Evolutionary conservation across 2,797 vertebrate species (phyloP).

Genomic region (Bucorvus abyssinicus): DNA sequence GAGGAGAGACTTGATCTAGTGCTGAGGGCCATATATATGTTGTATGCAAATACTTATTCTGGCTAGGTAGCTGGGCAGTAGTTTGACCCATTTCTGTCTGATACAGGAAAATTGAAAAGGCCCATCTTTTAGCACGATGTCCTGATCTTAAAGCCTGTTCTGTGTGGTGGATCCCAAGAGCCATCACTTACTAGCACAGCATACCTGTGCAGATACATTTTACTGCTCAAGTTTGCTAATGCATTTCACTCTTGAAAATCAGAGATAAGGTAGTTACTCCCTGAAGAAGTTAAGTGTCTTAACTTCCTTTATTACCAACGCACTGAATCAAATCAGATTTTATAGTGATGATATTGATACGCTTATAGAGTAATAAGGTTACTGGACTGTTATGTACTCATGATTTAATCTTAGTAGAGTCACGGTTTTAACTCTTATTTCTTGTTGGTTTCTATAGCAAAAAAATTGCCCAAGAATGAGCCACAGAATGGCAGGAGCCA

Average conservation of each 20-base stretch:
- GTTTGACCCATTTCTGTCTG: neutral
- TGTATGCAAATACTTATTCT: neutral
- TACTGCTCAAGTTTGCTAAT: neutral
- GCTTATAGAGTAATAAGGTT: neutral
- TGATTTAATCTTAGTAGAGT: neutral
- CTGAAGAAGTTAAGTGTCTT: neutral
- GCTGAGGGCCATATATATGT: neutral
- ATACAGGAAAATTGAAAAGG: too few species aligned
- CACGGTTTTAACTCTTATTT: constrained; percentile 28
- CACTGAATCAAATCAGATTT: neutral
- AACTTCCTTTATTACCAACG: neutral
- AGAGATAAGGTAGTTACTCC: neutral
- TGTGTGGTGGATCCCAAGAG: neutral
- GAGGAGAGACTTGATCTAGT: neutral
- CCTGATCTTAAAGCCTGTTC: neutral
- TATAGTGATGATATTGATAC: neutral
- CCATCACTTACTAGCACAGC: neutral
- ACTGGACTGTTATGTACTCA: neutral
- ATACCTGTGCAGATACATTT: neutral
- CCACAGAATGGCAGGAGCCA: constrained; percentile 84
- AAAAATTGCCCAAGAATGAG: constrained; percentile 97
- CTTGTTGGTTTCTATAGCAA: constrained; percentile 80
- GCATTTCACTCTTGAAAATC: neutral
- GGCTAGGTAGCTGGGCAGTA: neutral
- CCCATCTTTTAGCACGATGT: neutral